Evolutionary conservation across 2,797 vertebrate species (phyloP), one percentile per base, ranked within the genome.

Genomic region (Anomalospiza imberbis): DNA sequence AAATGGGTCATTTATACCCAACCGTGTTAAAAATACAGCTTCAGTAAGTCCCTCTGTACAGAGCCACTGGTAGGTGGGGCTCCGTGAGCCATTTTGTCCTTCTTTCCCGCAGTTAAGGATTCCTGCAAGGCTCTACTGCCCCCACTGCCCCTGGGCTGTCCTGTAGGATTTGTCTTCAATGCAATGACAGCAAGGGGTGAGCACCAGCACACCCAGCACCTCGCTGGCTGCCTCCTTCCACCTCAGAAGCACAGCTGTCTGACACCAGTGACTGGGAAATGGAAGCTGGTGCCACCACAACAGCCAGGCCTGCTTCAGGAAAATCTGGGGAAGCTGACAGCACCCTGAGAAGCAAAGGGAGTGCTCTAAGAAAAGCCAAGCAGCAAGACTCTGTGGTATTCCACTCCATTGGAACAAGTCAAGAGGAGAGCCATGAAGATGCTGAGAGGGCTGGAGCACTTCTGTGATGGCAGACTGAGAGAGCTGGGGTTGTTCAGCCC

Each of bases 1-100:
- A 96, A 97, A 94, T 70, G 86, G 84, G 81, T 80, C 81, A 92
- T 94, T 96, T 94, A 83, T 91, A 94, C 54, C 19, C 61, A 85
- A 85, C 61, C 21, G 13, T 17, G 58, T 80, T 83, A 94, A 85
- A 96, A 93, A 93, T 25, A 91, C 5, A 4, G 65, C 58, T 94
- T 91, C 57, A 54, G 17, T 3, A 8, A 94, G 57, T 34, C 40
- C 31, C 26, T 68, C 53, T 78, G 62, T 58, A 74, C 51, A 77
- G 12, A 85, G 40, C 4, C 26, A 14, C 42, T 68, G 47, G 31
- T 48, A 90, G 86, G 42, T 4, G 0, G 15, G 36, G 50, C 28
- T 90, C 48, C 71, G 26, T 1, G 2, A 85, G 67, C 67, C 50
- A 72, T 85, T 93, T 79, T 57, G 29, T 90, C 54, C 45, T 36